Base-by-base conservation (phyloP, 2,113 vertebrate species). In the Python bivittatus region DNA sequence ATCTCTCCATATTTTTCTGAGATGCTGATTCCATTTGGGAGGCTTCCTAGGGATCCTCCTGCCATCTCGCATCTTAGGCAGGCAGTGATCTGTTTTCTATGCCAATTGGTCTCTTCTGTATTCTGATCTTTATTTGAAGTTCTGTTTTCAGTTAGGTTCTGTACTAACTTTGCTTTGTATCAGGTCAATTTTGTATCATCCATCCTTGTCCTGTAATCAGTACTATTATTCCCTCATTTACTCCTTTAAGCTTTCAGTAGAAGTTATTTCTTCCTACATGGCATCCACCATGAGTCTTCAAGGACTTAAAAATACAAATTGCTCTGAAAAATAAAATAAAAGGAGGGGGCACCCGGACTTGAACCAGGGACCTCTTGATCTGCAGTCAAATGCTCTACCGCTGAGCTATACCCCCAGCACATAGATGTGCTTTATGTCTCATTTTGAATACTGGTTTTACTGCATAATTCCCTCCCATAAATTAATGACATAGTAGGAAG, bases 291-390 rank as follows among this genome's bases (percentile, higher is more conserved):
- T 20, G 33, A 22, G 5, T 22, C 33, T 38, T 79, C 33, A 20
- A 33, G 33, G 68, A 79, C 6, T 79, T 79, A 5, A 38, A 79
- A 79, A 38, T 79, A 79, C 6, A 20, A 20, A 38, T 79, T 38
- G 15, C 33, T 79, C 17, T n/a, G 68, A 3, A 38, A 72, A 72
- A 72, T 17, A 72, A 33, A 72, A 72, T 7, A 54, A 86, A 86
- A 86, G 0, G 2, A 86, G 85, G 85, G 90, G 84, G 84, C 90
- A 91, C 90, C 90, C 48, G 84, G 90, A 91, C 58, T 91, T 86
- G 90, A 91, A 91, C 90, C 84, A 84, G 90, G 90, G 90, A 91
- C 90, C 90, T 91, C 90, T 91, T 91, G 84, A 91, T 91, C 90
- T 91, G 90, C 84, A 91, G 90, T 91, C 90, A 91, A 91, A 91